Evolutionary conservation across 2,113 vertebrate species (phyloP).

Genomic region (Miniopterus natalensis): DNA sequence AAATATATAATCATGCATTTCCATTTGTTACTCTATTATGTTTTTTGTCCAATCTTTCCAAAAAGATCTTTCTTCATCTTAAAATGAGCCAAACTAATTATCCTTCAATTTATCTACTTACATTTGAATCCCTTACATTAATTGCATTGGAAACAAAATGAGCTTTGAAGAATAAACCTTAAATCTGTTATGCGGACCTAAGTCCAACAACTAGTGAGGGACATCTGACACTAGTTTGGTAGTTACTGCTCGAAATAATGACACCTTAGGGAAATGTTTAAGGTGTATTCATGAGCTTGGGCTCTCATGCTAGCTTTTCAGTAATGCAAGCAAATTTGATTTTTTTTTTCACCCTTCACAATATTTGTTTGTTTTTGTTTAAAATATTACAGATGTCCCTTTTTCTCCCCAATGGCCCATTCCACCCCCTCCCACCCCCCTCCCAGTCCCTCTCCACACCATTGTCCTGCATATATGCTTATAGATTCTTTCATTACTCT

Average conservation of each 20-base stretch:
- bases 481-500: too few species aligned
- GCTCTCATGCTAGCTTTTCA: not conserved
- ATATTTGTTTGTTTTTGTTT: too few species aligned
- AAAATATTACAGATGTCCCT: too few species aligned
- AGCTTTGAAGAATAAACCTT: not conserved
- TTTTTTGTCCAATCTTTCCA: not conserved
- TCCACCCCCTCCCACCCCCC: too few species aligned
- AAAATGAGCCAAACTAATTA: constrained; percentile 29
- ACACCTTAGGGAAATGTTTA: not conserved
- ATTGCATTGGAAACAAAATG: constrained; percentile 13
- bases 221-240: not conserved
- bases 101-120: constrained; percentile 39
- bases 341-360: too few species aligned
- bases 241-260: not conserved
- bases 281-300: not conserved
- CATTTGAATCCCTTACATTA: constrained; percentile 31
- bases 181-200: not conserved
- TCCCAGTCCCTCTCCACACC: too few species aligned
- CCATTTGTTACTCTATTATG: not conserved
- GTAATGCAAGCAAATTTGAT: not conserved
- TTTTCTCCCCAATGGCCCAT: too few species aligned
- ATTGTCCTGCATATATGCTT: too few species aligned
- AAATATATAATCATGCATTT: not conserved
- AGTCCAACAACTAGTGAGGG: not conserved
- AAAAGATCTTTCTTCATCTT: not conserved